Conservation (phyloP, 2,113 vertebrate genomes). For the Ammodramus savannarum region DNA sequence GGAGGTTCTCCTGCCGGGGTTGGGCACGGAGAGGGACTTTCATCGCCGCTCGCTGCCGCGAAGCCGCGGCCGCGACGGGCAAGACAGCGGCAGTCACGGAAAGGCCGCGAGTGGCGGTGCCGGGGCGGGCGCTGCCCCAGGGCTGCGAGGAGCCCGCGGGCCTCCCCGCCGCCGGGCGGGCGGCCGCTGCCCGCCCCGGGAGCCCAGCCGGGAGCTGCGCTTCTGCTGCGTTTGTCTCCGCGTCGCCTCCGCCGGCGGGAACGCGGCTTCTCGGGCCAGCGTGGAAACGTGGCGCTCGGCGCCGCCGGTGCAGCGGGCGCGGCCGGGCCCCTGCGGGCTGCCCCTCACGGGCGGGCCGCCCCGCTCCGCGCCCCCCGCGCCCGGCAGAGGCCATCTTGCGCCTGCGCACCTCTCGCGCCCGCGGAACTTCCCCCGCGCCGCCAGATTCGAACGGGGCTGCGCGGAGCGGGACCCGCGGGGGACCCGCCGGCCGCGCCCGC, state of each 20-base stretch:
- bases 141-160: background rate
- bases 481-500: too few species aligned
- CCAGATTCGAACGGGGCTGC: too few species aligned
- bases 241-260: background rate
- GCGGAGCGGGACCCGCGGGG: too few species aligned
- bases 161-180: background rate
- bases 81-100: background rate
- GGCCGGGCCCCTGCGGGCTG: background rate
- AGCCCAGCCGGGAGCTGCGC: background rate
- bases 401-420: too few species aligned
- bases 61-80: background rate
- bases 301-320: background rate
- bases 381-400: too few species aligned
- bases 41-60: background rate
- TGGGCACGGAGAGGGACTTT: background rate
- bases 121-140: background rate
- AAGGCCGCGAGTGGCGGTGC: background rate
- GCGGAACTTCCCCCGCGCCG: too few species aligned
- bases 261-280: background rate
- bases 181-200: background rate
- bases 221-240: background rate
- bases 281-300: background rate
- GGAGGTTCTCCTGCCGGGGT: background rate
- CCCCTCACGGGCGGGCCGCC: too few species aligned
- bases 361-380: too few species aligned